These are phyloP conservation scores for mouse (Mus musculus) DNA, from an alignment of 2,113 vertebrate genomes.

Conservation along the genomic window DNA sequence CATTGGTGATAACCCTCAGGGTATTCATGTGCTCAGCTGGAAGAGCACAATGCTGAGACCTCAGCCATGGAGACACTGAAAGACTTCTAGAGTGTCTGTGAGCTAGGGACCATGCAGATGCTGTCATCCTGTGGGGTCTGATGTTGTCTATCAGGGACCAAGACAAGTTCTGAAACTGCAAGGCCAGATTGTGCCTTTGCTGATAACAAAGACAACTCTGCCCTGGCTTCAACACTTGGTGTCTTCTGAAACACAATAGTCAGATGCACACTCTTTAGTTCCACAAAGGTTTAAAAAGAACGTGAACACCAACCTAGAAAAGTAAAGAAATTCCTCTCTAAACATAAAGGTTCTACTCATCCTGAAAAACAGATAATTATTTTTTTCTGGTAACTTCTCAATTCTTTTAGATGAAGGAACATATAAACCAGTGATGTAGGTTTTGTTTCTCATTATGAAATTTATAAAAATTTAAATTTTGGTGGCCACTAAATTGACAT, in stretches of 20 bases:
- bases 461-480: background rate
- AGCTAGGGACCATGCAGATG: background rate
- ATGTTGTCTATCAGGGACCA: background rate
- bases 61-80: too few species aligned
- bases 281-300: background rate
- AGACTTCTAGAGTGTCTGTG: background rate
- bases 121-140: background rate
- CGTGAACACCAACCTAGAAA: background rate
- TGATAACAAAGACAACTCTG: background rate
- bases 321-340: background rate
- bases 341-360: background rate
- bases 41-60: background rate
- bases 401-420: background rate
- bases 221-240: background rate
- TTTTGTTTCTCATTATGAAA: background rate
- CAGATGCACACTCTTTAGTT: background rate
- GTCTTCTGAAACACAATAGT: background rate
- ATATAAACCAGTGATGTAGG: background rate
- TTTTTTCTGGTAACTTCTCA: background rate
- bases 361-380: conserved; percentile 16
- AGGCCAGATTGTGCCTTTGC: background rate
- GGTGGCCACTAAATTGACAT: background rate
- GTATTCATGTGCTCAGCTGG: background rate
- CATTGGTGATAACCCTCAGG: background rate
- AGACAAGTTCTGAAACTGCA: background rate